Evolutionary conservation across 2,113 vertebrate species (phyloP), one percentile per base, ranked within the genome.

Genomic region (Bolborhynchus lineola): DNA sequence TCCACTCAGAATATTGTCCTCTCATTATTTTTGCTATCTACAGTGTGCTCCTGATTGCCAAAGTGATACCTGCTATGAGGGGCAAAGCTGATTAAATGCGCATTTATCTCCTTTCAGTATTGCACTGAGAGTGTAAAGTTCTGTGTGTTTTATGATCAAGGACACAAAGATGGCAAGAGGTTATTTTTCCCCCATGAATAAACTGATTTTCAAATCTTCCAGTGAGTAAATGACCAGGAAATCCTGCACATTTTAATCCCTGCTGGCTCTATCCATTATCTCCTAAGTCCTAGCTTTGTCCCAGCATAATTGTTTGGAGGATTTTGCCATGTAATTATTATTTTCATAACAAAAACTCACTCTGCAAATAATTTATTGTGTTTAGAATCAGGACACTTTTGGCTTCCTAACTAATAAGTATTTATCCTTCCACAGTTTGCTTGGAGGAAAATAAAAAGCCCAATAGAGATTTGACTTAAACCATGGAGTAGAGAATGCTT

Each of bases 171-270:
- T 88, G 88, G 93, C 75, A 91, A 64, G 82, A 74, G 82, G 79
- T 93, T 95, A 92, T 95, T 93, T 96, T 90, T 93, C 62, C 96
- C 69, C 87, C 83, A 94, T 86, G 82, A 92, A 95, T 96, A 97
- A 95, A 92, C 87, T 88, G 89, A 91, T 95, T 95, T 96, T 92
- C 82, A 89, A 29, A 87, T 91, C 74, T 91, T 93, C 64, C 65
- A 90, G 84, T 92, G 91, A 90, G 63, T 82, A 96, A 96, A 96
- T 93, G 93, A 74, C 86, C 90, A 96, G 91, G 90, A 97, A 97
- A 95, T 87, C 20, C 63, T 67, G 60, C 71, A 46, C 76, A 33
- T 79, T 93, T 94, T 92, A 90, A 86, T 92, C 70, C 94, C 88
- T 88, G 86, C 94, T 96, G 94, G 53, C 69, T 95, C 74, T 16